Evolutionary conservation across 2,113 vertebrate species (phyloP), one percentile per base, ranked within the genome.

Genomic region (Camelus dromedarius): DNA sequence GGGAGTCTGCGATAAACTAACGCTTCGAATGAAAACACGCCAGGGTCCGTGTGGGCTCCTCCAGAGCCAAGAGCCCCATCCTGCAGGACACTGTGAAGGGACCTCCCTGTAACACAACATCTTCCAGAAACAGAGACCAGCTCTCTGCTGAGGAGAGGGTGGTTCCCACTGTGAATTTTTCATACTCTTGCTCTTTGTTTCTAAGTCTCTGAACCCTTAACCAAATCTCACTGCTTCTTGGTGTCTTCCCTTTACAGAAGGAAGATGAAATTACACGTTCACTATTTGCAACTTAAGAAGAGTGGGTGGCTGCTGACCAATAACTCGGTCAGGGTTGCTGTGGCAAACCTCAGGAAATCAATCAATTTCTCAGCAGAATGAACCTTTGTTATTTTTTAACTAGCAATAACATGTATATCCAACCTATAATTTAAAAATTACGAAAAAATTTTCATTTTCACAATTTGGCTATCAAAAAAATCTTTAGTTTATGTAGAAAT

Each of bases 311-410:
- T 24, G 0, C 0, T 28, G 73, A 72, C 18, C 50, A 50, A 66
- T 52, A 35, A 80, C 60, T 85, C 15, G 24, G 48, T 76, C 8
- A 52, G 10, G 38, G 54, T 0, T 32, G 52, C 48, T 8, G 32
- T 84, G 66, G 70, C 83, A 66, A 75, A 82, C 9, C 38, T 76
- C 60, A 38, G 32, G n/a, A 6, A 46, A 24, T n/a, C 48, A 67
- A 0, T 48, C 62, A 80, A 67, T 52, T 52, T 84, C 86, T 88
- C 92, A 80, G 85, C 28, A 94, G 28, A 80, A 52, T 22, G 26
- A 52, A 48, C 52, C 73, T 95, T 14, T 58, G 32, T 58, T n/a
- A 38, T 56, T 84, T 62, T 91, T 82, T 60, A 95, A 91, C 24
- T 80, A 60, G 20, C 26, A 67, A n/a, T 42, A 88, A 81, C 24